phyloP scores from a whole-genome alignment of 2,888 invertebrate species.

The Campopleginae sp. region DNA sequence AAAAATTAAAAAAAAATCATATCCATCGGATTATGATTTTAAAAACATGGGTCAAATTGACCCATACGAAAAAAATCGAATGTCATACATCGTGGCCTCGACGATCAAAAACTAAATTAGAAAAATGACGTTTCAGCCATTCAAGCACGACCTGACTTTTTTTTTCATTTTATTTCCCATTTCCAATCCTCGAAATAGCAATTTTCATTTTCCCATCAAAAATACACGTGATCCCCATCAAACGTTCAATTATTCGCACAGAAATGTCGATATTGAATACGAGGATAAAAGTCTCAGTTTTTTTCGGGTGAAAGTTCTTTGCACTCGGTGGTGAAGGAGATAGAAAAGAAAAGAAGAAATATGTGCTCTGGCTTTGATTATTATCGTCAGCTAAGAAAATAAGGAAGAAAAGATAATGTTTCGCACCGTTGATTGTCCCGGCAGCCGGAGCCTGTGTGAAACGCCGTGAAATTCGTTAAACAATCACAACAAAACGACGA shows the following conservation, averaged over 20 bases:
- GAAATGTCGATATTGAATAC: neutral
- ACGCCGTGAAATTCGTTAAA: neutral
- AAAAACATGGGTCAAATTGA: no score
- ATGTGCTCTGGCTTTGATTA: constrained; percentile 11
- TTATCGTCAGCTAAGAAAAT: constrained; percentile 20
- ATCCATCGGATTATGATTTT: no score
- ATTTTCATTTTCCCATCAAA: no score
- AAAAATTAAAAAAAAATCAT: no score
- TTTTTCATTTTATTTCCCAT: neutral
- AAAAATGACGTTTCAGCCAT: no score
- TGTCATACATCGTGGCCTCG: no score
- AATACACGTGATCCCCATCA: no score
- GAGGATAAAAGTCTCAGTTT: constrained; percentile 19
- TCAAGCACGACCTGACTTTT: no score
- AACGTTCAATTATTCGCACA: neutral
- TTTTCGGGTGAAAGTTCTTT: constrained; percentile 57
- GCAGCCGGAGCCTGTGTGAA: neutral
- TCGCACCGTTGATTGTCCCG: constrained; percentile 46
- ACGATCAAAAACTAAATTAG: no score
- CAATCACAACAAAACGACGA: constrained; percentile 1
- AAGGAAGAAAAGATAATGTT: constrained; percentile 41
- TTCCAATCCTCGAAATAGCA: no score
- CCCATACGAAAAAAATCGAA: no score
- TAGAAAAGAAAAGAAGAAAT: constrained; percentile 30
- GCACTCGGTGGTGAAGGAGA: neutral